These are phyloP conservation scores for Sylvietta virens DNA, from an alignment of 2,113 vertebrate genomes.

Conservation along the genomic window DNA sequence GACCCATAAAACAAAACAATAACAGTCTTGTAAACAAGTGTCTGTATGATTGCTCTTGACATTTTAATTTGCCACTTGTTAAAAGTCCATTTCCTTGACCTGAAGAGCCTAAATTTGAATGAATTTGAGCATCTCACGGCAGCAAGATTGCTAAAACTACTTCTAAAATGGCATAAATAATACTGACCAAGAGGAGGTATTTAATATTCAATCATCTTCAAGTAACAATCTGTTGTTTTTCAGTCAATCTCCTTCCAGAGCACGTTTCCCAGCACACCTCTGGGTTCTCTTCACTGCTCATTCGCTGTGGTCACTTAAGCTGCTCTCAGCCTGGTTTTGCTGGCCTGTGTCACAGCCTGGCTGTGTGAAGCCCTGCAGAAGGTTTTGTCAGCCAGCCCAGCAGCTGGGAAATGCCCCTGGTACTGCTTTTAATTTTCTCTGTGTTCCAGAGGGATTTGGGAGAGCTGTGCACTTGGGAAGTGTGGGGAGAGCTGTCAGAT, in stretches of 20 bases:
- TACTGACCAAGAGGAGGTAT: not conserved
- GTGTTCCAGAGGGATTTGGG: not conserved
- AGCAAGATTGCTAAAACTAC: not conserved
- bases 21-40: constrained; percentile 54
- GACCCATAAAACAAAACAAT: constrained; percentile 40
- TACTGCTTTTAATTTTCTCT: not conserved
- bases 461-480: not conserved
- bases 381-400: not conserved
- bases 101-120: constrained; percentile 51
- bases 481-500: not conserved
- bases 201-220: not conserved
- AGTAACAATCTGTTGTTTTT: not conserved
- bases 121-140: constrained; percentile 10
- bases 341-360: not conserved
- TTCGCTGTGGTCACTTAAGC: not conserved
- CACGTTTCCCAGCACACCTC: not conserved
- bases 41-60: constrained; percentile 65
- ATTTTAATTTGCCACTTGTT: constrained; percentile 67
- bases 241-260: not conserved
- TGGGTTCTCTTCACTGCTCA: not conserved
- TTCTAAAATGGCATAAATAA: constrained; percentile 9
- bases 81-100: constrained; percentile 61
- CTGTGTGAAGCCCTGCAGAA: not conserved
- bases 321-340: not conserved
- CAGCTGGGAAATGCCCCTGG: fast-evolving